Evolutionary conservation across 2,888 invertebrate species (phyloP), one percentile per base, ranked within the genome.

Genomic region (Lissocephala sabroskyi): DNA sequence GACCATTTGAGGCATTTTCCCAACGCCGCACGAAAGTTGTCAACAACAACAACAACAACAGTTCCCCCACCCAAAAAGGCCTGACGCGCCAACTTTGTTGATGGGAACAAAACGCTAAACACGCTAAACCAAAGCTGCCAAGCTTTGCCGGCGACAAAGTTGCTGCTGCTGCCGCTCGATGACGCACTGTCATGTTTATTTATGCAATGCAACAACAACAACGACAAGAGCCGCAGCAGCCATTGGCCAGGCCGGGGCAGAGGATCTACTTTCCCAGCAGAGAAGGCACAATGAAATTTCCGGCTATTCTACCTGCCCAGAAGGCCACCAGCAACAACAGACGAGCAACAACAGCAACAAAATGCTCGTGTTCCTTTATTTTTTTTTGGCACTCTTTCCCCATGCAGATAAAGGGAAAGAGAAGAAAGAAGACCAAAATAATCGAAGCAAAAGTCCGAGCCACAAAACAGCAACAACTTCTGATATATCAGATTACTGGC

Each of bases 1-100:
- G 58, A 52, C 66, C 66, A 67, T 67, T 71, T 71, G 64, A 33
- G 65, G 66, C 67, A 71, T 71, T 67, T 66, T 67, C 71, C 66
- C 66, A 71, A 58, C 60, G 30, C 35, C 16, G 35, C 23, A 3
- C 56, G 62, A 61, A 61, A 62, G 62, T 62, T 62, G 62, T 62
- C 45, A 50, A 32, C 28, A 23, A 23, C n/a, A n/a, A n/a, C n/a
- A 23, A 7, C 23, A 23, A 23, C 3, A 23, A 23, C 23, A 23
- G n/a, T n/a, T n/a, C n/a, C n/a, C n/a, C 30, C 11, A 5, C 30
- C 35, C 35, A 16, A 35, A 14, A 35, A 35, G 35, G 35, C 35
- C 14, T 7, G 7, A 16, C 10, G 35, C 35, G 30, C 30, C 10
- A 32, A 32, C 30, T 32, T 33, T 13, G n/a, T 33, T 33, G 13